Evolutionary conservation across 2,797 vertebrate species (phyloP).

Genomic region (Paguma larvata): DNA sequence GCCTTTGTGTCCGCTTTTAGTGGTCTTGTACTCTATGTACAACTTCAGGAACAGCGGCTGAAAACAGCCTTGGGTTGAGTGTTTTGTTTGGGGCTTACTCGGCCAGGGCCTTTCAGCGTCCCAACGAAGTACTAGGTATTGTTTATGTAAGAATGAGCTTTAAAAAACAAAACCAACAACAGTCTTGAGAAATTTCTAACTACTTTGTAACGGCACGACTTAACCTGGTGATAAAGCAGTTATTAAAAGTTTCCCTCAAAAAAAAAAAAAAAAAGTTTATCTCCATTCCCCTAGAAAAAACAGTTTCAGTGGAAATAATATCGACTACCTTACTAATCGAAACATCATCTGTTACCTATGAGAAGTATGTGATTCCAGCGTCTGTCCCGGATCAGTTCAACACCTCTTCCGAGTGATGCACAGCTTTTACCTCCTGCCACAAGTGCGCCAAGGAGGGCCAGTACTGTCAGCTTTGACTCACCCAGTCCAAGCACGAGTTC

Average conservation of each 20-base stretch:
- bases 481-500: neutral
- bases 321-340: neutral
- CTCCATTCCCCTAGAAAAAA: neutral
- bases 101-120: constrained; percentile 80
- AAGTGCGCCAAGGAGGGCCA: neutral
- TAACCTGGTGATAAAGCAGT: constrained; percentile 89
- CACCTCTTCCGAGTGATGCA: neutral
- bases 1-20: neutral
- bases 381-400: neutral
- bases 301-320: neutral
- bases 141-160: constrained; percentile 88
- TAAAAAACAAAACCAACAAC: constrained; percentile 30
- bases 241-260: constrained; percentile 90
- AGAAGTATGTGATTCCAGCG: neutral
- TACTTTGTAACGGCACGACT: constrained; percentile 91
- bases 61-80: constrained; percentile 65
- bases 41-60: constrained; percentile 66
- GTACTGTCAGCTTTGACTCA: neutral
- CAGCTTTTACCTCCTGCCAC: neutral
- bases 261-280: neutral
- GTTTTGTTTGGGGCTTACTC: constrained; percentile 39
- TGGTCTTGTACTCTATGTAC: neutral
- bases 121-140: constrained; percentile 88
- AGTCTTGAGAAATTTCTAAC: constrained; percentile 88
- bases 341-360: neutral